Base-by-base conservation (phyloP, 2,797 vertebrate species). In the Helostoma temminkii region DNA sequence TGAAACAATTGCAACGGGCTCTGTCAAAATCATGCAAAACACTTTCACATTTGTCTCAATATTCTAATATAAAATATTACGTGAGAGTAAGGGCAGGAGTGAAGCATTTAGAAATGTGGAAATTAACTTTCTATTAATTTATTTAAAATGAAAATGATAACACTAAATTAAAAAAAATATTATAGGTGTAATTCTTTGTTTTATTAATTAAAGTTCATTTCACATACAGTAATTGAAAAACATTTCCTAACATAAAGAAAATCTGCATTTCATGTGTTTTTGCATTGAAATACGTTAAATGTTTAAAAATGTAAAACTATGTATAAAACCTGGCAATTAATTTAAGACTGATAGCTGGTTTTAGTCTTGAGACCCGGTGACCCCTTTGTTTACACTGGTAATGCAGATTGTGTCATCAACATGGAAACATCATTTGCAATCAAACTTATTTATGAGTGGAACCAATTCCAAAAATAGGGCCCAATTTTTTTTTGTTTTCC, bases 401-500 rank as follows among this genome's bases (percentile, higher is more conserved):
- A 26, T 46, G 16, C 12, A 28, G 28, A 37, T 24, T 53, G 12
- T 24, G 28, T 18, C 2, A 41, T 41, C 3, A 57, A 48, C 64
- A 41, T 48, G 24, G 32, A 16, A 14, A 28, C n/a, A 21, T 56
- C 22, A 14, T 48, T 34, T 14, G 7, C 6, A 36, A 42, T 25
- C 65, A 25, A 45, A 65, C 57, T 56, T 65, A 39, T 70, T 62
- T 50, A 32, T 25, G 22, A 57, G 28, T 42, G 34, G 49, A 46
- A 41, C 52, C 26, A 37, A 4, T 58, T 78, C 42, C 47, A 69
- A 71, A 75, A 57, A 7, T 57, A 30, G 36, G 32, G 15, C 52
- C 50, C 69, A 36, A 72, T 73, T 58, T 74, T 64, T 76, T 58
- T 74, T 64, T 76, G 57, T 78, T 84, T 83, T 77, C 81, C 72